These are phyloP conservation scores for Leptinotarsa lineolata DNA, from an alignment of 1,140 invertebrate species.

Conservation along the genomic window DNA sequence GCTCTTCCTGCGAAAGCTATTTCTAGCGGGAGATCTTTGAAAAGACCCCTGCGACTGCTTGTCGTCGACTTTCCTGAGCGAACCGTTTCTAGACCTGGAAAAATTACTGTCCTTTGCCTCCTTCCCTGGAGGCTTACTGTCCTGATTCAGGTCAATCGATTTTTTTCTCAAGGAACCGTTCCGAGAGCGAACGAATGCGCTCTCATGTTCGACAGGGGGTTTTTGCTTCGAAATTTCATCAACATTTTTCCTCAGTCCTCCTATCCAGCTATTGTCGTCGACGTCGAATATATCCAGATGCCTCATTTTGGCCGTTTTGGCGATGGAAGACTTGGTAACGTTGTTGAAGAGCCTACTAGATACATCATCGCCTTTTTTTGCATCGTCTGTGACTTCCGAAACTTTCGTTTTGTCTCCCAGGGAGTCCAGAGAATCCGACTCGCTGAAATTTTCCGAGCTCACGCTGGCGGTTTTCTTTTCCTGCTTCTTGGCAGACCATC, in stretches of 20 bases:
- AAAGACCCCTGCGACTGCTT: background rate
- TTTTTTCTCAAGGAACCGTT: conserved; percentile 36
- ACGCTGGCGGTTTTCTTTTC: conserved; percentile 53
- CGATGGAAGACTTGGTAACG: conserved; percentile 62
- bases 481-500: conserved; percentile 29
- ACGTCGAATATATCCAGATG: conserved; percentile 56
- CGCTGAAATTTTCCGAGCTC: conserved; percentile 63
- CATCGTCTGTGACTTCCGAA: conserved; percentile 30
- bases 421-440: conserved; percentile 58
- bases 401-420: conserved; percentile 38
- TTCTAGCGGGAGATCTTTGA: conserved; percentile 19
- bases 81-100: conserved; percentile 10
- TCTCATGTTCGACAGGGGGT: conserved; percentile 3
- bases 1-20: conserved; percentile 30
- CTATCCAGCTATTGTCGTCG: conserved; percentile 44
- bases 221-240: conserved; percentile 31
- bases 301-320: conserved; percentile 63
- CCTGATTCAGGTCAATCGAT: conserved; percentile 4
- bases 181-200: conserved; percentile 31
- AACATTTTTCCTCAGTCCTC: conserved; percentile 40
- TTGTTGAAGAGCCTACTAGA: conserved; percentile 60
- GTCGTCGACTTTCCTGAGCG: background rate
- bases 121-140: background rate
- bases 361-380: conserved; percentile 51
- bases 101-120: background rate